Evolutionary conservation across 2,113 vertebrate species (phyloP).

Genomic region (Dipodomys spectabilis): DNA sequence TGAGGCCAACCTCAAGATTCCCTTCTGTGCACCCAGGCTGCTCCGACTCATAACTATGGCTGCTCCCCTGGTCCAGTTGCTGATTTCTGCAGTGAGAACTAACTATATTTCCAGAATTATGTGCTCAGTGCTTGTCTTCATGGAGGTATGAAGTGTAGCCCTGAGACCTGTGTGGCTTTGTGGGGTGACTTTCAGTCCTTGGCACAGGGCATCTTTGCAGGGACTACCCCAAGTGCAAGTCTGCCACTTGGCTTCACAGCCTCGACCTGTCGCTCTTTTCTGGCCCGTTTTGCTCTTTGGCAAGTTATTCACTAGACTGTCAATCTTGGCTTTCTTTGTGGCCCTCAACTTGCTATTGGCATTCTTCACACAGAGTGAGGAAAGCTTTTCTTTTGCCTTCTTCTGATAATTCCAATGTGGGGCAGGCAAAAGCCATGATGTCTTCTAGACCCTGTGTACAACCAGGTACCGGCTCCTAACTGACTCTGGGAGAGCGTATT

Average conservation of each 20-base stretch:
- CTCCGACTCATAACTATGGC: conserved; percentile 83
- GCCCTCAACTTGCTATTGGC: conserved; percentile 82
- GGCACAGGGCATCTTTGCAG: conserved; percentile 79
- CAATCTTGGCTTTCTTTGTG: conserved; percentile 75
- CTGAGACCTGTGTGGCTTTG: conserved; percentile 62
- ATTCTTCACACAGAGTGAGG: conserved; percentile 83
- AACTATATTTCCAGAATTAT: conserved; percentile 85
- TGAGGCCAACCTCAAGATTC: neutral
- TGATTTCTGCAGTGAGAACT: conserved; percentile 83
- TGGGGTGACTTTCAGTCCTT: conserved; percentile 33
- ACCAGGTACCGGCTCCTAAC: conserved; percentile 78
- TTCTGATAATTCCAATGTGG: conserved; percentile 87
- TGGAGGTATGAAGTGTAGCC: conserved; percentile 78
- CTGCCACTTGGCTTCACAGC: conserved; percentile 85
- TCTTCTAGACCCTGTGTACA: conserved; percentile 79
- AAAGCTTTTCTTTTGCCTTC: conserved; percentile 82
- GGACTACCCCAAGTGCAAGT: conserved; percentile 76
- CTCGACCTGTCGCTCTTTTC: neutral
- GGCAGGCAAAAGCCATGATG: conserved; percentile 86
- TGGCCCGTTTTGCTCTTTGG: conserved; percentile 84
- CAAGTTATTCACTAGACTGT: conserved; percentile 83
- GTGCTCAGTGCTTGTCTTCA: conserved; percentile 84
- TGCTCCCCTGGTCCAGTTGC: conserved; percentile 76
- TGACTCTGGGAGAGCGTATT: conserved; percentile 84
- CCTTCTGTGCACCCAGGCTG: conserved; percentile 81